Evolutionary conservation across 2,797 vertebrate genomes (phyloP).

Genomic region (Pangasius krempfi): DNA sequence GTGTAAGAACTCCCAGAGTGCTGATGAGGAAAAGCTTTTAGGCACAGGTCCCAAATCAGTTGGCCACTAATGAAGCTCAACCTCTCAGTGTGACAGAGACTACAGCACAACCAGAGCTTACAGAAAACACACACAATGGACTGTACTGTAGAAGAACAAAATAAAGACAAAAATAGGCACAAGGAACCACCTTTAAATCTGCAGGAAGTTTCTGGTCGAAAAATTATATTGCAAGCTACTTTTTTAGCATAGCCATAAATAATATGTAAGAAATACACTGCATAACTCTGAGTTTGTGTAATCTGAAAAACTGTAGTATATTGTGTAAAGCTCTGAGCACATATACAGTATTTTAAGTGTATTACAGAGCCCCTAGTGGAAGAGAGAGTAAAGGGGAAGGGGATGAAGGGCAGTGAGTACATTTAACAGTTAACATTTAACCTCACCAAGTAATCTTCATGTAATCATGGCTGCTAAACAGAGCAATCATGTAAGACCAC

Average conservation of each 20-base stretch:
- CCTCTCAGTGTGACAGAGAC: neutral
- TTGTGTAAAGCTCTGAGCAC: neutral
- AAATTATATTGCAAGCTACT: neutral
- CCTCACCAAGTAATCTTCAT: neutral
- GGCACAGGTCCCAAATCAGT: constrained; percentile 47
- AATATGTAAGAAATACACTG: neutral
- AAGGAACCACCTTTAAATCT: neutral
- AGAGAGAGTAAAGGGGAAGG: neutral
- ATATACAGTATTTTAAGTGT: neutral
- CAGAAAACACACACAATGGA: neutral
- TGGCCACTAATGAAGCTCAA: constrained; percentile 16
- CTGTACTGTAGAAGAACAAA: neutral
- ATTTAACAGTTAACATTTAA: neutral
- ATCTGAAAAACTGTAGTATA: neutral
- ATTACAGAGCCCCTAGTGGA: neutral
- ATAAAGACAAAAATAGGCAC: neutral
- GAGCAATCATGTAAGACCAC: neutral
- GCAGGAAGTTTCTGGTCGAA: neutral
- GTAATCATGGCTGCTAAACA: neutral
- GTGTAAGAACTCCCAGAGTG: constrained; percentile 17
- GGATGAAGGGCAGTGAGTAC: neutral
- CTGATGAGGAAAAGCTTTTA: constrained; percentile 53
- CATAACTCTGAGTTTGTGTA: neutral
- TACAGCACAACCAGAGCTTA: neutral
- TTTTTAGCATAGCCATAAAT: neutral